These are phyloP conservation scores for Reticulitermes speratus DNA, from an alignment of 1,140 invertebrate species.

Conservation along the genomic window DNA sequence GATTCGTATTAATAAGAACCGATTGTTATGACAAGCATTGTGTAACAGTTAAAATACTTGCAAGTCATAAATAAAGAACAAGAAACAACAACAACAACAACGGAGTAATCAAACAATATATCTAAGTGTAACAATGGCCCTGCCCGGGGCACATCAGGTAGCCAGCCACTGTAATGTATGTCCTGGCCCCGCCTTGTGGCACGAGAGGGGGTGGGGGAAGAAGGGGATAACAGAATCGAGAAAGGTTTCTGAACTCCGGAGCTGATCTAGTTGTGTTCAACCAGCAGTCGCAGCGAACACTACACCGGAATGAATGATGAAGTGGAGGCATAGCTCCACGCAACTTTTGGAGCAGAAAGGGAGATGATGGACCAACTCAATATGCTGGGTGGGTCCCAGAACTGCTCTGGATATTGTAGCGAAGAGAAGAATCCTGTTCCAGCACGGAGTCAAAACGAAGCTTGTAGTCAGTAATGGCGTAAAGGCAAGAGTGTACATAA, in stretches of 20 bases:
- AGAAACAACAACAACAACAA: background rate
- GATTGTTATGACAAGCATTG: constrained; percentile 15
- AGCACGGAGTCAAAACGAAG: too few species aligned
- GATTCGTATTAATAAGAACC: constrained; percentile 2
- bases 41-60: constrained; percentile 10
- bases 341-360: too few species aligned
- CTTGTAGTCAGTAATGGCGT: too few species aligned
- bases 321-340: too few species aligned
- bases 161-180: constrained; percentile 17
- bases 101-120: constrained; percentile 8
- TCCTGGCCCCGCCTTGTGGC: background rate
- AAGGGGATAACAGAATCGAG: background rate
- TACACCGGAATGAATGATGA: too few species aligned
- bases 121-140: background rate
- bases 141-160: constrained; percentile 13
- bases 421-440: too few species aligned
- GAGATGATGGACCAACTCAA: too few species aligned
- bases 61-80: background rate
- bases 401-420: too few species aligned
- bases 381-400: too few species aligned
- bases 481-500: too few species aligned
- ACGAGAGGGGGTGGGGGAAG: background rate
- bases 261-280: background rate
- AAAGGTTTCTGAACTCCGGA: background rate
- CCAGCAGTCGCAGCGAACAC: background rate